Evolutionary conservation across 2,113 vertebrate genomes (phyloP).

Genomic region (Halcyon senegalensis): DNA sequence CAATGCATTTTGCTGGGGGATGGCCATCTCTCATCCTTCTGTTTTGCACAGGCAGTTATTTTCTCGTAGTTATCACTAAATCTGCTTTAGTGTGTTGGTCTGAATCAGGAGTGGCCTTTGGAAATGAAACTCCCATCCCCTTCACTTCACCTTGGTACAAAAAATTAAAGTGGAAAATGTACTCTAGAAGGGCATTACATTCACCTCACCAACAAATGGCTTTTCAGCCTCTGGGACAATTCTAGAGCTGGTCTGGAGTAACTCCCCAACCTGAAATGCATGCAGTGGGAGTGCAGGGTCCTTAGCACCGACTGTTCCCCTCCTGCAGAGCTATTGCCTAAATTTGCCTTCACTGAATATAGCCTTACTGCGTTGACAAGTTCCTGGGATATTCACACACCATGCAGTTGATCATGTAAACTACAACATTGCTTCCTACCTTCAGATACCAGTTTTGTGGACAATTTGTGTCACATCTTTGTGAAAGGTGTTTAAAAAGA

Average conservation of each 20-base stretch:
- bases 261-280: neutral
- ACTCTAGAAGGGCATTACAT: neutral
- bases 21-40: neutral
- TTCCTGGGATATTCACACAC: neutral
- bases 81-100: neutral
- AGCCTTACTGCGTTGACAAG: neutral
- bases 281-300: neutral
- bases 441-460: neutral
- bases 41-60: neutral
- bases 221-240: neutral
- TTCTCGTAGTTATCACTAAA: neutral
- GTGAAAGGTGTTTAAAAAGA: neutral
- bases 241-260: neutral
- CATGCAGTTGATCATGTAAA: neutral
- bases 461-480: neutral
- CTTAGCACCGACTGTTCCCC: neutral
- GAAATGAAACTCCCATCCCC: neutral
- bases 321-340: neutral
- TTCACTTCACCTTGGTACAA: neutral
- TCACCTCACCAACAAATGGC: neutral
- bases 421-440: neutral
- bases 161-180: neutral
- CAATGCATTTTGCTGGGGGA: neutral
- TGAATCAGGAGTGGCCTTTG: neutral
- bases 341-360: neutral